A percentile compares a stretch with the other conserved stretches of the same genome.
phyloP scores from a whole-genome alignment of 2,113 vertebrate species.

The Natator depressus region DNA sequence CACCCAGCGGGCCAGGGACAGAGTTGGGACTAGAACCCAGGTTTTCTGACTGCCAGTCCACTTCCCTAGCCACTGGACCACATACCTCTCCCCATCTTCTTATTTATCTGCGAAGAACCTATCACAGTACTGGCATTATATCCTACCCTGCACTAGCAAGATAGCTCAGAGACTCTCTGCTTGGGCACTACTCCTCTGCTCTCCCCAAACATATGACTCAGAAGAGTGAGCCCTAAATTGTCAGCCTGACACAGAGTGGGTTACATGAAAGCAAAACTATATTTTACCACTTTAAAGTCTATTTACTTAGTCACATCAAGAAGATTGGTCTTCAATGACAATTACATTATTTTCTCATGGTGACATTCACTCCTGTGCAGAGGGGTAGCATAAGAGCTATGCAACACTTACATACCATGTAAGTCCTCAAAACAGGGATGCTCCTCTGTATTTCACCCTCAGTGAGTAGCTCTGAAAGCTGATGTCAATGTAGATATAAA shows the following conservation, averaged over 20 bases:
- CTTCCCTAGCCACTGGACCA: background rate
- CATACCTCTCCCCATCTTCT: background rate
- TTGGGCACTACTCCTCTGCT: background rate
- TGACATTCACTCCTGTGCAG: background rate
- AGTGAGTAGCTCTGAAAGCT: background rate
- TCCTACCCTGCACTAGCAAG: background rate
- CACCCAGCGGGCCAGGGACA: background rate
- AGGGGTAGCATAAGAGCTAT: background rate
- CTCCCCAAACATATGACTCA: background rate
- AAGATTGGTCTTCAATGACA: background rate
- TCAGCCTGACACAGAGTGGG: background rate
- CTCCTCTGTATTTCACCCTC: background rate
- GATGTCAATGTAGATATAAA: background rate
- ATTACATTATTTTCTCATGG: background rate
- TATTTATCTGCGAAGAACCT: background rate
- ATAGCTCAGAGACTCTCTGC: background rate
- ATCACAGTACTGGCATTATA: background rate
- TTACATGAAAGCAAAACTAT: background rate
- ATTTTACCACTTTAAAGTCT: background rate
- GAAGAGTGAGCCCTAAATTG: background rate
- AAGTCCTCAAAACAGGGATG: background rate
- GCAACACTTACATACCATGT: background rate
- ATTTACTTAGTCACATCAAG: background rate
- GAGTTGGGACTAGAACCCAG: rapidly evolving
- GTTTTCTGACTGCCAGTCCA: background rate